phyloP scores from a whole-genome alignment of 2,113 vertebrate species.

The Alethe diademata region DNA sequence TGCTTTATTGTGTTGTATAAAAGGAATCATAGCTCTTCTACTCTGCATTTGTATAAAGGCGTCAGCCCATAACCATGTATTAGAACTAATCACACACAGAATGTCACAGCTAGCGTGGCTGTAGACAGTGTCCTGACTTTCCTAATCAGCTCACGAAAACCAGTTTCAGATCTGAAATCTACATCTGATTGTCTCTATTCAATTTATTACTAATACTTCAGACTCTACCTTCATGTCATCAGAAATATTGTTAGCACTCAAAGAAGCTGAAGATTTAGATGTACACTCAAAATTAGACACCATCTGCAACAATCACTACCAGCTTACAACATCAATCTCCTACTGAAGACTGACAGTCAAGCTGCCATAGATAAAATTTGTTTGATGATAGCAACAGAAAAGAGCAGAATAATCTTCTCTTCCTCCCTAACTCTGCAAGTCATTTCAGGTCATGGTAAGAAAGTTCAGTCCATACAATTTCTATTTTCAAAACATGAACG shows the following conservation, averaged over 20 bases:
- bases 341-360: neutral
- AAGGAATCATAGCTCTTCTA: neutral
- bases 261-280: neutral
- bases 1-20: neutral
- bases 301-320: neutral
- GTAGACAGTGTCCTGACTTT: neutral
- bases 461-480: neutral
- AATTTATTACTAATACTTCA: neutral
- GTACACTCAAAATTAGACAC: neutral
- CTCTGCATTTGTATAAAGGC: neutral
- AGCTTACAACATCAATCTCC: neutral
- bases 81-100: neutral
- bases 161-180: neutral
- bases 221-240: neutral
- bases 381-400: neutral
- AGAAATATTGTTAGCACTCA: neutral
- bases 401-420: neutral
- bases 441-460: neutral
- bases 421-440: neutral
- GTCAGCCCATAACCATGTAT: neutral
- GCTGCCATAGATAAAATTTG: neutral
- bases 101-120: neutral
- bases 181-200: neutral
- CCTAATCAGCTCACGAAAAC: neutral
- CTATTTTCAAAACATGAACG: neutral